Percentiles rank a stretch among this genome's conserved stretches.
These are phyloP conservation scores for Coreoperca whiteheadi DNA, from an alignment of 2,113 vertebrate genomes.

Conservation along the genomic window DNA sequence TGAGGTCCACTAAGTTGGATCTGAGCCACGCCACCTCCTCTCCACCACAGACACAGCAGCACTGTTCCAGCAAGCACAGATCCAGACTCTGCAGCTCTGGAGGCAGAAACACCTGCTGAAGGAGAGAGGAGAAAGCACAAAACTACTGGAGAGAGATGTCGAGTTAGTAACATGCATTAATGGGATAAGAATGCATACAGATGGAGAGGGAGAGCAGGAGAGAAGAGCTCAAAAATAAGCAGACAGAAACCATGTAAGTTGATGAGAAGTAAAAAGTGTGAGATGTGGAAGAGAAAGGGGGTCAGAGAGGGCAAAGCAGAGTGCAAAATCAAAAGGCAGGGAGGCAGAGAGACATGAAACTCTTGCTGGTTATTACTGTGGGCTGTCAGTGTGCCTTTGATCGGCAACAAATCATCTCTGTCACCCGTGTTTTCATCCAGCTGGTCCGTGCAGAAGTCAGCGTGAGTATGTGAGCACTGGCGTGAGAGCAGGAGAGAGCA, in stretches of 20 bases:
- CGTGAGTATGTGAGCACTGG: background rate
- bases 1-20: too few species aligned
- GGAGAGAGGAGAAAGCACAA: too few species aligned
- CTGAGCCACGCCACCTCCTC: too few species aligned
- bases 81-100: too few species aligned
- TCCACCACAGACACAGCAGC: too few species aligned
- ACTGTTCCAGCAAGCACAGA: too few species aligned
- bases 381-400: background rate
- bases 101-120: too few species aligned
- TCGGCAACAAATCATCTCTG: conserved; percentile 9
- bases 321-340: background rate
- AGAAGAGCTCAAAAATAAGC: background rate
- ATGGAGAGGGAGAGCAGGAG: too few species aligned
- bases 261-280: background rate
- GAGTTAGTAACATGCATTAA: too few species aligned
- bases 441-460: too few species aligned
- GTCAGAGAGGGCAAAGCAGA: background rate
- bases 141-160: too few species aligned
- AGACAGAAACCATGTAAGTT: background rate
- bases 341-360: background rate
- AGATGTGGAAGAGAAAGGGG: background rate
- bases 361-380: background rate
- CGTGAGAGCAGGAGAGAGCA: background rate
- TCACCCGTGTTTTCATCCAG: background rate
- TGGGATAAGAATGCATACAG: too few species aligned